Evolutionary conservation across 2,797 vertebrate genomes (phyloP).

Genomic region (Simalia tracyae): DNA sequence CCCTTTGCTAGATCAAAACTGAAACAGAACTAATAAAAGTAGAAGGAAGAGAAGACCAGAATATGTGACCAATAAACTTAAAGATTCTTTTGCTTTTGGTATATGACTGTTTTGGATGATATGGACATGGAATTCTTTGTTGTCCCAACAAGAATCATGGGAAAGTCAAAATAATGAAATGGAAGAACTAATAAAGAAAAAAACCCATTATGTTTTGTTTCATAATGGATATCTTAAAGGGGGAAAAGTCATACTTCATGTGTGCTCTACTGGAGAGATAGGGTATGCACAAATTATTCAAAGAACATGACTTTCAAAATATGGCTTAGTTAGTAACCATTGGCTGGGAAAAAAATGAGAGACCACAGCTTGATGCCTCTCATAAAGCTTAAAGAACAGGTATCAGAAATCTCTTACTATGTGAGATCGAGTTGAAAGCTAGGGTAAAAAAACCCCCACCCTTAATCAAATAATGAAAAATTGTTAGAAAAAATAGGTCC

Average conservation of each 20-base stretch:
- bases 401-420: background rate
- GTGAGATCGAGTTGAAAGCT: background rate
- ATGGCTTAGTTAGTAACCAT: conserved; percentile 7
- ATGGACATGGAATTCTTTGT: background rate
- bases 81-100: background rate
- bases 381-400: background rate
- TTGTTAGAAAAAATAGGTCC: background rate
- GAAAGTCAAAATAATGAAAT: background rate
- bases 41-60: conserved; percentile 37
- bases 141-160: background rate
- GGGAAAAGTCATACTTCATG: background rate
- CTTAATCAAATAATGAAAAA: background rate
- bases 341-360: background rate
- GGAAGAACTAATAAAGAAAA: background rate
- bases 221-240: background rate
- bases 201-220: background rate
- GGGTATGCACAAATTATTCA: background rate
- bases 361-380: background rate
- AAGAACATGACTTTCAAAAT: background rate
- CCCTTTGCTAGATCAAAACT: conserved; percentile 18
- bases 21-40: conserved; percentile 28
- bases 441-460: background rate
- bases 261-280: background rate
- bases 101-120: background rate
- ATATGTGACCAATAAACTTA: conserved; percentile 14